Percentiles rank a stretch among this genome's conserved stretches.
These are phyloP conservation scores for Nesometra sesokonis DNA, from an alignment of 35 echinoderm and acorn worm genomes.

Conservation along the genomic window DNA sequence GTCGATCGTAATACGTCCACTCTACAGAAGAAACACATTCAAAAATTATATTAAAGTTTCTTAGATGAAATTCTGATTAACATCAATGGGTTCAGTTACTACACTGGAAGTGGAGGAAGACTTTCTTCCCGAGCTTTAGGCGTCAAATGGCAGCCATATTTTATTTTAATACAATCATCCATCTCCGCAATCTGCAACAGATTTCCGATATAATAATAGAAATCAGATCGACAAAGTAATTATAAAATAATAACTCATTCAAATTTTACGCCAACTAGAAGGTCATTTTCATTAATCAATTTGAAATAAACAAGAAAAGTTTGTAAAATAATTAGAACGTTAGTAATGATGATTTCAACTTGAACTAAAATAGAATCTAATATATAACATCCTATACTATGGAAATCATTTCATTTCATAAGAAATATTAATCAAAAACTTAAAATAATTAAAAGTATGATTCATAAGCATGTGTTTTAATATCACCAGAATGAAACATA, in stretches of 20 bases:
- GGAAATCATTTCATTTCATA: not conserved
- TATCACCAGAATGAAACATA: not conserved
- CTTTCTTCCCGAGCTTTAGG: not conserved
- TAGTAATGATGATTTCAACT: not conserved
- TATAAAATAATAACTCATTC: not conserved
- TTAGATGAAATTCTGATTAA: not conserved
- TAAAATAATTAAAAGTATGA: not conserved
- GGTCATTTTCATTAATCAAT: not conserved
- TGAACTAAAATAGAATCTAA: not conserved
- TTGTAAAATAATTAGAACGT: too few relatives aligned
- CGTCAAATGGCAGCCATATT: not conserved
- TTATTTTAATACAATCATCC: not conserved
- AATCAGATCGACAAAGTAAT: not conserved
- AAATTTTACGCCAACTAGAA: not conserved
- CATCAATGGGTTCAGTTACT: not conserved
- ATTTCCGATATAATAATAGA: not conserved
- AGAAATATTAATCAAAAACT: not conserved
- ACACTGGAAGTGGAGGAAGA: not conserved
- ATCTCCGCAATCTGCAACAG: not conserved
- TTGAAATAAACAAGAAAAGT: not conserved
- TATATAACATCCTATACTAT: not conserved
- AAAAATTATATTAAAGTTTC: not conserved
- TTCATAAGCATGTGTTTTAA: not conserved
- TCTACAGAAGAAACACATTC: slow-evolving; percentile 23
- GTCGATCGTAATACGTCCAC: slow-evolving; percentile 76